These are phyloP conservation scores for Sebastes trivittatus DNA, from an alignment of 2,797 vertebrate genomes.

Conservation along the genomic window DNA sequence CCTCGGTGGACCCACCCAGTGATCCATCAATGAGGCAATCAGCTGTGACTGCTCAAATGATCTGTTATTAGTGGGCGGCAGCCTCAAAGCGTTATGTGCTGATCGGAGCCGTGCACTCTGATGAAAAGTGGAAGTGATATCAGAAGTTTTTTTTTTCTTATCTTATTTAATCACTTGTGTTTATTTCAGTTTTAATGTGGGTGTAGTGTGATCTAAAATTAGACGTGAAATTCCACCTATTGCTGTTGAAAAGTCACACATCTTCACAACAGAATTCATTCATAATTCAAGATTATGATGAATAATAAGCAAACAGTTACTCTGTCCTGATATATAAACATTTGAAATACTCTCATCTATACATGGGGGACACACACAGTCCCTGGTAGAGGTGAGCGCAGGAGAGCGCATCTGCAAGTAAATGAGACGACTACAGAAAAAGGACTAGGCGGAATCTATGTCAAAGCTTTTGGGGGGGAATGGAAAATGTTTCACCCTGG, in stretches of 20 bases:
- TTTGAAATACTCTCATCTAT: not conserved
- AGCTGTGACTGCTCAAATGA: conserved; percentile 65
- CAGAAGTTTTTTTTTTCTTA: conserved; percentile 12
- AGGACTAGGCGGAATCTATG: conserved; percentile 2
- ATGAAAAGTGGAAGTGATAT: conserved; percentile 79
- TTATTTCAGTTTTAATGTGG: not conserved
- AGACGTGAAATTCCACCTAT: conserved; percentile 1
- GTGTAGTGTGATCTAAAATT: conserved; percentile 6
- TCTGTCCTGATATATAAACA: conserved; percentile 16
- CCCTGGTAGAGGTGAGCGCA: conserved; percentile 46
- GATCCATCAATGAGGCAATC: conserved; percentile 44
- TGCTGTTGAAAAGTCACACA: not conserved
- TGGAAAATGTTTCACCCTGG: conserved; percentile 30
- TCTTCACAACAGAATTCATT: not conserved
- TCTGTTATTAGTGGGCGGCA: conserved; percentile 78
- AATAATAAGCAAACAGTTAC: not conserved
- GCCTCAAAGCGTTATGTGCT: conserved; percentile 77
- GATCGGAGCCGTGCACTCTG: conserved; percentile 79
- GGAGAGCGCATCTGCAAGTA: conserved; percentile 57
- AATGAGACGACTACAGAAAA: conserved; percentile 54
- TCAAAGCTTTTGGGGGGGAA: conserved; percentile 17
- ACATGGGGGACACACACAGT: not conserved
- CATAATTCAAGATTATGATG: not conserved
- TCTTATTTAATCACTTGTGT: not conserved
- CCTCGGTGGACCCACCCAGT: conserved; percentile 2